Evolutionary conservation across 2,113 vertebrate species (phyloP).

Genomic region (Azemiops feae): DNA sequence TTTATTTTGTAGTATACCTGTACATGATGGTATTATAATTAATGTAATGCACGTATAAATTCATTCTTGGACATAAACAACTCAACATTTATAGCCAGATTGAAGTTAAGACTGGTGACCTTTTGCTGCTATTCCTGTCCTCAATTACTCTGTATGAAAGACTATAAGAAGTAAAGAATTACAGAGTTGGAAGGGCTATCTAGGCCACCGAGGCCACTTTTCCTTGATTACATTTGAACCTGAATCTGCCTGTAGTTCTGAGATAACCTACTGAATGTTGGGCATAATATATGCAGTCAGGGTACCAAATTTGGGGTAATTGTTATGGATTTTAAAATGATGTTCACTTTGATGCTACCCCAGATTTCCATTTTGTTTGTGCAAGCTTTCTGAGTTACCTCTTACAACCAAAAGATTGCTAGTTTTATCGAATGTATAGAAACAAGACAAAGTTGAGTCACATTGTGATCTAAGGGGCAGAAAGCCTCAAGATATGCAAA

Average conservation of each 20-base stretch:
- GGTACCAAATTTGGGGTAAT: neutral
- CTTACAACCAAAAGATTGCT: conserved; percentile 62
- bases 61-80: neutral
- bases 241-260: conserved; percentile 40
- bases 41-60: neutral
- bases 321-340: neutral
- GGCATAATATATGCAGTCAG: conserved; percentile 15
- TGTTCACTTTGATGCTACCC: conserved; percentile 40
- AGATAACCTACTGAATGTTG: neutral
- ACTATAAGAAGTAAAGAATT: neutral
- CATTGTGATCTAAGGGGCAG: conserved; percentile 60
- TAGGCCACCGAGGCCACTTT: neutral
- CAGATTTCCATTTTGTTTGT: conserved; percentile 39
- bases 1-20: neutral
- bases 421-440: conserved; percentile 56
- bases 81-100: neutral
- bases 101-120: neutral
- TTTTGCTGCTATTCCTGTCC: neutral
- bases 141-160: neutral
- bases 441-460: conserved; percentile 55
- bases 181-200: neutral
- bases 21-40: neutral
- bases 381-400: conserved; percentile 57
- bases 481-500: conserved; percentile 74
- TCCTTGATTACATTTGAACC: conserved; percentile 21